Conservation (phyloP, 2,888 invertebrate genomes). For the Hirudinaria manillensis region DNA sequence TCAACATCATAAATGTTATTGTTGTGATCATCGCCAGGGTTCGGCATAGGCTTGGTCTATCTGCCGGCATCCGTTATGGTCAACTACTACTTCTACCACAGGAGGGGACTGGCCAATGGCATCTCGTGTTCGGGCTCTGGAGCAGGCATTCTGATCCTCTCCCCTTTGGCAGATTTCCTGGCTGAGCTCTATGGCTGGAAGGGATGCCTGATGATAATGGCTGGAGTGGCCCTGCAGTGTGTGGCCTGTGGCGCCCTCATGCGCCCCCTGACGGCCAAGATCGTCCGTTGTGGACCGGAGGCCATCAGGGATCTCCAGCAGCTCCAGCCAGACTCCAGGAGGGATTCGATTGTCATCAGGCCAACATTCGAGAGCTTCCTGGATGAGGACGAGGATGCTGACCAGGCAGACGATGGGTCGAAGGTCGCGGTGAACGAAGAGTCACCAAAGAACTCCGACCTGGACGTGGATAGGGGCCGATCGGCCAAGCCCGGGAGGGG, state of each 20-base stretch:
- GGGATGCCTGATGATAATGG: conserved; percentile 63
- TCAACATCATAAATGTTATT: neutral
- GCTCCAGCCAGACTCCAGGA: neutral
- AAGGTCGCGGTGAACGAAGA: neutral
- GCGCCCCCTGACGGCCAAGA: conserved; percentile 65
- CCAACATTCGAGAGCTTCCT: neutral
- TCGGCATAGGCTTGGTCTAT: conserved; percentile 88
- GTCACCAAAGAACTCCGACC: neutral
- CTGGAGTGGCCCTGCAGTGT: conserved; percentile 69
- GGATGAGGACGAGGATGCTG: neutral
- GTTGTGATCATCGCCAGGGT: conserved; percentile 60
- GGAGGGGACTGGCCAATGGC: conserved; percentile 88
- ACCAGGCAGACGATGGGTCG: conserved; percentile 1
- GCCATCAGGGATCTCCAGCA: neutral
- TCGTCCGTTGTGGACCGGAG: neutral
- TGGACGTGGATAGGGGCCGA: neutral
- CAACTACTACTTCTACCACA: conserved; percentile 93
- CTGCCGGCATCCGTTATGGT: conserved; percentile 90
- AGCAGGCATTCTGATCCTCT: conserved; percentile 81
- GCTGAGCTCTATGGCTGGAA: conserved; percentile 69
- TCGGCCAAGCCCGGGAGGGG: neutral
- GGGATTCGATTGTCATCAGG: neutral
- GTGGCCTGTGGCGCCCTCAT: conserved; percentile 73
- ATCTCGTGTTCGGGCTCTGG: conserved; percentile 93
- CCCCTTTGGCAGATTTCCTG: conserved; percentile 68